Evolutionary conservation across 2,888 invertebrate species (phyloP), one percentile per base, ranked within the genome.

Genomic region (Dicyrtomina minuta): DNA sequence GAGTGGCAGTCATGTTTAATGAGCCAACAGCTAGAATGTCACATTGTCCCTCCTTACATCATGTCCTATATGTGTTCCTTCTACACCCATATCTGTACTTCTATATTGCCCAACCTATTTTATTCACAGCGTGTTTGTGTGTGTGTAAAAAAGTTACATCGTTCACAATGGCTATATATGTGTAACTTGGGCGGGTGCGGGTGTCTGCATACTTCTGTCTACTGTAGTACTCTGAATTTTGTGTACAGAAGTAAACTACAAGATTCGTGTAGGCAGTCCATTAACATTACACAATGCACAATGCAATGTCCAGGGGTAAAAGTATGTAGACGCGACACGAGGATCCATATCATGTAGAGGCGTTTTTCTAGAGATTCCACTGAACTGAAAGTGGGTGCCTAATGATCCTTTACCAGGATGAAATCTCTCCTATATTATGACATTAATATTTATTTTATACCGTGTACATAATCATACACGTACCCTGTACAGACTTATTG

Each of bases 381-480:
- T 17, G 39, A 69, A 61, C 66, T 68, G 71, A 71, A 71, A 68
- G 70, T 71, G 71, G 69, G 64, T 73, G 72, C 70, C 72, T 75
- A 75, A 75, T 75, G 75, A 75, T 75, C 68, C 73, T 72, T 75
- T 73, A 69, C 72, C 66, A 33, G 43, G 67, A 61, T 51, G 70
- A 46, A 46, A 66, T 70, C 33, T 33, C 33, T 33, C 33, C 33
- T 33, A 33, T 33, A 33, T 33, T 33, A 33, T 33, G 33, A 33
- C 33, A 33, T 33, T 33, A 8, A 33, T 33, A 33, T 33, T 33
- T 33, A 33, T 33, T 33, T 33, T 33, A 33, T 33, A 8, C 33
- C 8, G 33, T 33, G n/a, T n/a, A n/a, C n/a, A n/a, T n/a, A n/a
- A n/a, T n/a, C n/a, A n/a, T n/a, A n/a, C n/a, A n/a, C n/a, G n/a